Percentiles rank a stretch among this genome's conserved stretches.
Conservation (phyloP, 1,140 invertebrate genomes). For the Archivesica marissinica region DNA sequence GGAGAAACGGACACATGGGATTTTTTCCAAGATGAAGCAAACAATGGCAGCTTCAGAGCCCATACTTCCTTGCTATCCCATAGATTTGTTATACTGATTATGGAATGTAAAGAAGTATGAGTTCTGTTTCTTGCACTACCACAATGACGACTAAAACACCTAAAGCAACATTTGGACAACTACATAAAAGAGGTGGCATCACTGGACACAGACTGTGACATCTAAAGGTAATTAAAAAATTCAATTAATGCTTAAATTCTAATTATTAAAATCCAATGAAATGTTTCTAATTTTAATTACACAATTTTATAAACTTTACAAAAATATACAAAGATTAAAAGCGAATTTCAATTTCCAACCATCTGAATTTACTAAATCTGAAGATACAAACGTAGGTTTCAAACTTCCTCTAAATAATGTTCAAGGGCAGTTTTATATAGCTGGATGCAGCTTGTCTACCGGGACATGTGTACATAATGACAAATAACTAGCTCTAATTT, state of each 20-base stretch:
- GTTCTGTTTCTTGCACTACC: constrained; percentile 41
- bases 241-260: too few species aligned
- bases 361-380: too few species aligned
- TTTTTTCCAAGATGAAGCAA: constrained; percentile 14
- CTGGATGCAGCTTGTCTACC: too few species aligned
- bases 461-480: not conserved
- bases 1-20: constrained; percentile 10
- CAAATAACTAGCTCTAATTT: not conserved
- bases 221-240: too few species aligned
- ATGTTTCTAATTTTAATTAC: too few species aligned
- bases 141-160: not conserved
- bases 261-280: too few species aligned
- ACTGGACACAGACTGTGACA: too few species aligned
- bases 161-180: not conserved
- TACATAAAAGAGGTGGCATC: too few species aligned
- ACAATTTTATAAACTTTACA: not conserved
- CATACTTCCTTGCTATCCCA: constrained; percentile 98
- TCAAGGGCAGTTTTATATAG: too few species aligned
- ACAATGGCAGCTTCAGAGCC: constrained; percentile 82
- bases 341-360: not conserved
- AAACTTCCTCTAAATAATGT: too few species aligned
- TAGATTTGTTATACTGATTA: constrained; percentile 90
- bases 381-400: too few species aligned
- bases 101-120: constrained; percentile 99
- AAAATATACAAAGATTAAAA: not conserved